Conservation (phyloP, 2,888 invertebrate genomes). For the Arctia plantaginis region DNA sequence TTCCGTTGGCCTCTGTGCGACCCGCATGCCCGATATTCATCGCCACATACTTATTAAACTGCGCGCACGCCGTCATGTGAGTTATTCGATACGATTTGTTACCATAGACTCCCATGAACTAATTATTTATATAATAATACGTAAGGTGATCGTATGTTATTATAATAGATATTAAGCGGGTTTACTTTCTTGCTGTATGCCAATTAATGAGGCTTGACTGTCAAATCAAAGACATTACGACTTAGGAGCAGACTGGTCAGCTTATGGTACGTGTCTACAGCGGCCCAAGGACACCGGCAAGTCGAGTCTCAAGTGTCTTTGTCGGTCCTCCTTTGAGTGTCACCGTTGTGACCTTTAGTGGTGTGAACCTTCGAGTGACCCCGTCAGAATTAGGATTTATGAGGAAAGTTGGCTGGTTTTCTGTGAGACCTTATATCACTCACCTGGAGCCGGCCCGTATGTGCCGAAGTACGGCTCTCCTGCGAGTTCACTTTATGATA, state of each 20-base stretch:
- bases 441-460: too few species aligned
- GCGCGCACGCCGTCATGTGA: not conserved
- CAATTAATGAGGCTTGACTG: not conserved
- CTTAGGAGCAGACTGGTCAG: not conserved
- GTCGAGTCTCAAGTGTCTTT: too few species aligned
- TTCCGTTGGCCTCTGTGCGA: conserved; percentile 9
- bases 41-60: not conserved
- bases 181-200: not conserved
- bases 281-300: too few species aligned
- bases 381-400: too few species aligned
- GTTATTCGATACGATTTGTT: not conserved
- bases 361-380: too few species aligned
- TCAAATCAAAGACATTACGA: not conserved
- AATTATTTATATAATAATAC: not conserved
- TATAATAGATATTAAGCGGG: not conserved
- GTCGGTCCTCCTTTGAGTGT: too few species aligned
- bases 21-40: conserved; percentile 14
- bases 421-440: too few species aligned
- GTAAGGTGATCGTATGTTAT: not conserved
- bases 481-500: too few species aligned
- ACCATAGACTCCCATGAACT: not conserved
- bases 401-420: too few species aligned
- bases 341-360: too few species aligned
- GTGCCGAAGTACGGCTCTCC: too few species aligned
- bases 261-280: too few species aligned